Percentiles rank a stretch among this genome's conserved stretches.
phyloP scores from a whole-genome alignment of 2,113 vertebrate species.

The Bucco capensis region DNA sequence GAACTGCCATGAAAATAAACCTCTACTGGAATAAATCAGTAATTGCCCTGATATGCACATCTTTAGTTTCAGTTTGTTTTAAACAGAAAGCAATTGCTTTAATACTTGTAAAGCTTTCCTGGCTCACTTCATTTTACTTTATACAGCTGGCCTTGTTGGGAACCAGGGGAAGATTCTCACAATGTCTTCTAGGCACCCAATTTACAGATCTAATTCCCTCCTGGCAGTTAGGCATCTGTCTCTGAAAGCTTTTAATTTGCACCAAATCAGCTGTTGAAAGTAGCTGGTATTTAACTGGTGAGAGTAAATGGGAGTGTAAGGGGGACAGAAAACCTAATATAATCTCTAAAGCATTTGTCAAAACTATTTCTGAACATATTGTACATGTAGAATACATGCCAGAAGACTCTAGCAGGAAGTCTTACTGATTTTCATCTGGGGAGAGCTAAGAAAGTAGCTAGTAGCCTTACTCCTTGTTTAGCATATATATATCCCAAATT shows the following conservation, averaged over 20 bases:
- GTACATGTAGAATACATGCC: background rate
- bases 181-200: background rate
- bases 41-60: slow-evolving; percentile 1
- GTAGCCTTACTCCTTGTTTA: background rate
- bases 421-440: background rate
- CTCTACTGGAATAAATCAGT: background rate
- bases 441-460: background rate
- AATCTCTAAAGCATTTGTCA: background rate
- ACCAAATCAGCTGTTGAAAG: background rate
- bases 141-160: background rate
- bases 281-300: background rate
- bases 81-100: background rate
- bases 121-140: background rate
- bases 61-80: background rate
- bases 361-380: background rate
- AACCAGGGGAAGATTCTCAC: background rate
- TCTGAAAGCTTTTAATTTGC: background rate
- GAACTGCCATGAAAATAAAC: background rate
- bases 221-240: background rate
- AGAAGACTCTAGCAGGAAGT: background rate
- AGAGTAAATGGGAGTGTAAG: background rate
- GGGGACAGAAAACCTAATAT: background rate
- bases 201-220: background rate
- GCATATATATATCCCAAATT: background rate
- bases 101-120: background rate